Conservation (phyloP, 2,797 vertebrate species). For the Eidolon dupreanum region DNA sequence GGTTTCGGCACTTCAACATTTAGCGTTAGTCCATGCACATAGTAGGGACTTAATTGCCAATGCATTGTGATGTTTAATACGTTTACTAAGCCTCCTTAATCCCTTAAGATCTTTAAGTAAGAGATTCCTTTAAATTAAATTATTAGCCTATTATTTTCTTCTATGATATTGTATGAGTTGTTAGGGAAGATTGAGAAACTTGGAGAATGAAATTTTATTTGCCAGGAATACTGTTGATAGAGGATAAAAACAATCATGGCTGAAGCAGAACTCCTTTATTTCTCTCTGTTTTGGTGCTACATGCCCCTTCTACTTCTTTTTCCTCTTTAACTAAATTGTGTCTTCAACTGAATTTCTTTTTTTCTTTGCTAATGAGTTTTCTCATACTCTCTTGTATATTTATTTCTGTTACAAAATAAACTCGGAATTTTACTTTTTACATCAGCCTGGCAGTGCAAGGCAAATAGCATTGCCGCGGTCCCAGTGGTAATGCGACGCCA, state of each 20-base stretch:
- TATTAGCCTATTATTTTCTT: neutral
- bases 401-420: neutral
- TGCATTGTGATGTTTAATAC: neutral
- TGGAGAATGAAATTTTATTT: neutral
- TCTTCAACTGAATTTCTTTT: neutral
- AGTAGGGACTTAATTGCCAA: neutral
- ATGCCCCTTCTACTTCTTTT: neutral
- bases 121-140: neutral
- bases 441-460: neutral
- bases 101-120: neutral
- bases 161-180: neutral
- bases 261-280: neutral
- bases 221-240: neutral
- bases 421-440: neutral
- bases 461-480: neutral
- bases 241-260: neutral
- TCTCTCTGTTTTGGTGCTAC: neutral
- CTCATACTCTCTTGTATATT: neutral
- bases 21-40: neutral
- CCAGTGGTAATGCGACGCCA: neutral
- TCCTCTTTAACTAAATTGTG: neutral
- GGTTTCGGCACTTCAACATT: neutral
- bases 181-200: neutral
- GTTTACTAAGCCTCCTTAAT: slow-evolving; percentile 13
- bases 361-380: neutral